phyloP scores from a whole-genome alignment of 2,113 vertebrate species.

The Sclerurus mexicanus region DNA sequence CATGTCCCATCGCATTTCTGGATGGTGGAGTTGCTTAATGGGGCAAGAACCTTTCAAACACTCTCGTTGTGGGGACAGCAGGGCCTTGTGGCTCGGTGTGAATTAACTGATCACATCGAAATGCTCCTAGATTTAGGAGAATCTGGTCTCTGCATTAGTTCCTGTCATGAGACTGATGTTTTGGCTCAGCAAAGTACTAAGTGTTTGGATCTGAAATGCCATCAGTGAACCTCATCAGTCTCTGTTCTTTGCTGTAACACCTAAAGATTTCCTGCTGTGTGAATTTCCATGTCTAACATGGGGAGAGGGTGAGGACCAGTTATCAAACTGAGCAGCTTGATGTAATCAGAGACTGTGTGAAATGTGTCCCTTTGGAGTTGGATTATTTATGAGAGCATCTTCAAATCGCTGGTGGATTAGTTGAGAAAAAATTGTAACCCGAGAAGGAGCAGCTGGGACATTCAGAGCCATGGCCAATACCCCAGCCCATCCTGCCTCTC shows the following conservation, averaged over 20 bases:
- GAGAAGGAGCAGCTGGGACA: not conserved
- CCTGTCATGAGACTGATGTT: not conserved
- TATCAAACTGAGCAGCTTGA: not conserved
- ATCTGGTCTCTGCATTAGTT: not conserved
- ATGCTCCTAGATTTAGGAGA: not conserved
- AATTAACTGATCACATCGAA: not conserved
- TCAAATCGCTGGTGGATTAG: not conserved
- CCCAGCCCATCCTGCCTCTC: not conserved
- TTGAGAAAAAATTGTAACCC: not conserved
- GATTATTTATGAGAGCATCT: not conserved
- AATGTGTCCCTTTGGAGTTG: not conserved
- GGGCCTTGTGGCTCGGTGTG: not conserved
- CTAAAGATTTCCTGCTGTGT: not conserved
- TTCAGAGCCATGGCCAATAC: not conserved
- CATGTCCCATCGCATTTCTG: not conserved
- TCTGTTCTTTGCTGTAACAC: not conserved
- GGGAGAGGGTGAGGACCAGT: not conserved
- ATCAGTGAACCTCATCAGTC: not conserved
- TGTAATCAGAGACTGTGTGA: not conserved
- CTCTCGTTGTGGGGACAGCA: not conserved
- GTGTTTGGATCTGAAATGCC: not conserved
- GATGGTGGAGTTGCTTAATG: not conserved
- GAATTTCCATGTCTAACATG: not conserved
- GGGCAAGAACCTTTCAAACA: not conserved
- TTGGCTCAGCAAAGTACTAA: not conserved